Base-by-base conservation (phyloP, 2,113 vertebrate genomes). In the Silurus glanis region DNA sequence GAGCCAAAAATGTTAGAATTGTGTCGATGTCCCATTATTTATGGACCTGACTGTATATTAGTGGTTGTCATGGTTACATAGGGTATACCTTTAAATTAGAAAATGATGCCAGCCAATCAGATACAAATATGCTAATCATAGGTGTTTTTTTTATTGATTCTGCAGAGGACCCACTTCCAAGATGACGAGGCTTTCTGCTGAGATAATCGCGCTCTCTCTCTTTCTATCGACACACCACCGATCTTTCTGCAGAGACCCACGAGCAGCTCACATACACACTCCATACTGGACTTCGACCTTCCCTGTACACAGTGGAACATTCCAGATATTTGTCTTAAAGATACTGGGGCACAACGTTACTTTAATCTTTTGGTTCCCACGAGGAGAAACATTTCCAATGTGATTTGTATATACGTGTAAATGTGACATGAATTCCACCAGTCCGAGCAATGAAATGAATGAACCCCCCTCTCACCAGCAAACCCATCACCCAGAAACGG, bases 81-180 rank as follows among this genome's bases (percentile, higher is more conserved):
- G n/a, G n/a, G n/a, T n/a, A n/a, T n/a, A 28, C 7, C 59, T 19
- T 28, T 23, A 16, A 66, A 25, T 66, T 10, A 25, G 59, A 61
- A 61, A 61, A 66, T 25, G 4, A 13, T 25, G n/a, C 23, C 64
- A 64, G 9, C 23, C 62, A 64, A 25, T 64, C 9, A 66, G 64
- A 66, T 25, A 25, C 25, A 25, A 66, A 10, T 66, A 25, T 10
- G 62, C 2, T 25, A 9, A 12, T 28, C n/a, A 66, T 5, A 10
- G 62, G 9, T 10, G 13, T 66, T n/a, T n/a, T n/a, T n/a, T n/a
- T n/a, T n/a, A n/a, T n/a, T 7, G 61, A 23, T 95, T 90, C 93
- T 97, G 78, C 96, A 97, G 90, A 96, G 94, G 91, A 95, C 94
- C 86, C 96, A 97, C 91, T 97, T 97, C 87, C 95, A 96, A 84